Conservation (phyloP, 1,140 invertebrate species). For the Neoseiulus cucumeris region DNA sequence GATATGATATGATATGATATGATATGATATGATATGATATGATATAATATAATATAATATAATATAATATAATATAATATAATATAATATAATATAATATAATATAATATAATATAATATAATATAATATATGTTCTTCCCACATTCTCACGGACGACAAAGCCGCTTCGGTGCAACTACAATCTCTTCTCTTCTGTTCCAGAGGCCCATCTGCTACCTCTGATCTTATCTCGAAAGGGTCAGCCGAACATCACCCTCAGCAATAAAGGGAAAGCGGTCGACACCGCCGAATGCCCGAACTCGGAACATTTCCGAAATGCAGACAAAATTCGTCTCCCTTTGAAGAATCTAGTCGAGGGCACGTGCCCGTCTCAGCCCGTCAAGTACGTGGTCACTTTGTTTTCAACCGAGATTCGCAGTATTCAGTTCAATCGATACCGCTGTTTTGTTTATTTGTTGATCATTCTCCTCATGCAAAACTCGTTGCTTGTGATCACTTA, state of each 20-base stretch:
- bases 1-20: too few species aligned
- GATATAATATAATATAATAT: too few species aligned
- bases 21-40: too few species aligned
- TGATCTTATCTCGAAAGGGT: slow-evolving; percentile 43
- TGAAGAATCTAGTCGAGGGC: slow-evolving; percentile 64
- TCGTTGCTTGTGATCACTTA: slow-evolving; percentile 40
- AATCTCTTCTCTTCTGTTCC: too few species aligned
- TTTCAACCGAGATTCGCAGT: too few species aligned
- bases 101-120: too few species aligned
- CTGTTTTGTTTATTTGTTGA: not conserved
- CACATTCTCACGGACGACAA: too few species aligned
- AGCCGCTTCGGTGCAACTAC: too few species aligned
- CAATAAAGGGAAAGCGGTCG: not conserved
- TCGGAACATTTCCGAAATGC: slow-evolving; percentile 17
- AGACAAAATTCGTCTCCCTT: slow-evolving; percentile 32
- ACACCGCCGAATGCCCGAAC: not conserved
- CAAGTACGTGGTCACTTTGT: slow-evolving; percentile 1
- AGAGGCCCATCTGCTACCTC: slow-evolving; percentile 81
- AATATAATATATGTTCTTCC: too few species aligned
- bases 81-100: too few species aligned
- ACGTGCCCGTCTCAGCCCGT: slow-evolving; percentile 40
- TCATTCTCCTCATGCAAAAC: slow-evolving; percentile 34
- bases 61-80: too few species aligned
- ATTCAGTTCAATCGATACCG: too few species aligned
- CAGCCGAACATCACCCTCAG: slow-evolving; percentile 10